These are phyloP conservation scores for Spisula subtruncata DNA, from an alignment of 2,888 invertebrate species.

Conservation along the genomic window DNA sequence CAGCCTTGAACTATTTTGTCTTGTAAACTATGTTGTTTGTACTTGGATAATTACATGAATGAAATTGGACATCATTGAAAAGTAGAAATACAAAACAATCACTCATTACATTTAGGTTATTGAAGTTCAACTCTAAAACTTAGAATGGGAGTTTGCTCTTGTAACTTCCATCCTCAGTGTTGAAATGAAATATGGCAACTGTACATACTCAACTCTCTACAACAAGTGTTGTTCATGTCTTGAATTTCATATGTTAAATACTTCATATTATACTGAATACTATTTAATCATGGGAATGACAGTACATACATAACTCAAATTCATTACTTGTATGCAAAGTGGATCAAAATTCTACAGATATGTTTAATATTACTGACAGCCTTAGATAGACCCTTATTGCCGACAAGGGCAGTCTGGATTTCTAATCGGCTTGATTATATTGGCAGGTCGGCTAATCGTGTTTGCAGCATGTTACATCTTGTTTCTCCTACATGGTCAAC, in stretches of 20 bases:
- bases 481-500: slow-evolving; percentile 44
- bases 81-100: too few relatives aligned
- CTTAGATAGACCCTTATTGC: slow-evolving; percentile 30
- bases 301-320: slow-evolving; percentile 4
- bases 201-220: too few relatives aligned
- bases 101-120: too few relatives aligned
- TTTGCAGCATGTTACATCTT: slow-evolving; percentile 24
- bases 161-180: too few relatives aligned
- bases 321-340: slow-evolving; percentile 34
- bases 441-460: slow-evolving; percentile 30
- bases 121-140: too few relatives aligned
- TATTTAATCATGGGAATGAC: not conserved
- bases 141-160: too few relatives aligned
- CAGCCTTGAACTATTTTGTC: too few relatives aligned
- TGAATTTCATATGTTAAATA: not conserved
- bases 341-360: slow-evolving; percentile 49
- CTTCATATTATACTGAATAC: not conserved
- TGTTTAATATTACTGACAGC: slow-evolving; percentile 32
- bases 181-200: too few relatives aligned
- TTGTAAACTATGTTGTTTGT: too few relatives aligned
- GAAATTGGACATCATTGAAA: too few relatives aligned
- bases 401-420: slow-evolving; percentile 48
- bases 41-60: too few relatives aligned
- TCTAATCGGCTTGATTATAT: slow-evolving; percentile 35
- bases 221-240: too few relatives aligned